Percentiles rank a stretch among this genome's conserved stretches.
These are phyloP conservation scores for Polypterus senegalus DNA, from an alignment of 2,113 vertebrate genomes.

Conservation along the genomic window DNA sequence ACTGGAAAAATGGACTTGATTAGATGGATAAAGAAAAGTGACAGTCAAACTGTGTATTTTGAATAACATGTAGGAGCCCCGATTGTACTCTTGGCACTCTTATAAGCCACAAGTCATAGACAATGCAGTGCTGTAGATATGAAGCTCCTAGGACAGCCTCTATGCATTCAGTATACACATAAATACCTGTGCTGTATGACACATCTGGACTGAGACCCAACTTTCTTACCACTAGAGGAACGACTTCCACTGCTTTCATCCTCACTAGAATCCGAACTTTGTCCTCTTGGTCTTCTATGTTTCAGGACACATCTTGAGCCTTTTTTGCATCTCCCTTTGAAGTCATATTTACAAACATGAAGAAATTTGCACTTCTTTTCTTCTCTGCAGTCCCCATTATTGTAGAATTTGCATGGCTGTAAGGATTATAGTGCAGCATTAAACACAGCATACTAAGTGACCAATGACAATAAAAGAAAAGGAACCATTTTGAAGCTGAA, in stretches of 20 bases:
- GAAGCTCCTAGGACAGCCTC: neutral
- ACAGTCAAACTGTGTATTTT: too few relatives aligned
- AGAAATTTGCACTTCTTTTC: slow-evolving; percentile 21
- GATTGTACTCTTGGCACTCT: too few relatives aligned
- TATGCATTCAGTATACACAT: neutral
- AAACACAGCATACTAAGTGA: too few relatives aligned
- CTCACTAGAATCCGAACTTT: neutral
- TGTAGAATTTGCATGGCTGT: slow-evolving; percentile 38
- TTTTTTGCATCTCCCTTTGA: slow-evolving; percentile 29
- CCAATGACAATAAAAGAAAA: too few relatives aligned
- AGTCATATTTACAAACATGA: slow-evolving; percentile 35
- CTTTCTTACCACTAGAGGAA: neutral
- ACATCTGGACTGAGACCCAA: too few relatives aligned
- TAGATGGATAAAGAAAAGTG: too few relatives aligned
- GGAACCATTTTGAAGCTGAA: too few relatives aligned
- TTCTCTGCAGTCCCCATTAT: slow-evolving; percentile 25
- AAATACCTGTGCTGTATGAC: neutral
- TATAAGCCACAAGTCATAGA: neutral
- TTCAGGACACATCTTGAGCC: slow-evolving; percentile 26
- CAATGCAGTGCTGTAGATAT: neutral
- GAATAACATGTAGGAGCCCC: too few relatives aligned
- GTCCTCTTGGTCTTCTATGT: slow-evolving; percentile 13
- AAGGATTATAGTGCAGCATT: too few relatives aligned
- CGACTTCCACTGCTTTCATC: neutral
- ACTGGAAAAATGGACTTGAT: too few relatives aligned